A percentile compares a stretch with the other conserved stretches of the same genome.
Evolutionary conservation across 2,113 vertebrate species (phyloP).

Genomic region (Stegastes partitus): DNA sequence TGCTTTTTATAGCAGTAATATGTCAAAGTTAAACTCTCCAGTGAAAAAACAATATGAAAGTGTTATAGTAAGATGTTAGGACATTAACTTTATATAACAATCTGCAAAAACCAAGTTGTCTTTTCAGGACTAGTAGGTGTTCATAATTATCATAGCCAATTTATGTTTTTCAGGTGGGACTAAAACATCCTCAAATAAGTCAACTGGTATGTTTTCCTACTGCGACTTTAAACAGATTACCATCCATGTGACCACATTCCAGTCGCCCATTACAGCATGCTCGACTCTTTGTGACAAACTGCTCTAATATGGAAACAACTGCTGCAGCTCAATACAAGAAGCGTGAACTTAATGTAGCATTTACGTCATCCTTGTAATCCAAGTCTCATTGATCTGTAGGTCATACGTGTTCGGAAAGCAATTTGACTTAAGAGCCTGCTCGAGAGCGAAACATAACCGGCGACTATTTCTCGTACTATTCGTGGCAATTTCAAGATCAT

Average conservation of each 20-base stretch:
- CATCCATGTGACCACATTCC: constrained; percentile 73
- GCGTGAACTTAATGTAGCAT: neutral
- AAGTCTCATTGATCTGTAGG: neutral
- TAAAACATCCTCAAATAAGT: constrained; percentile 18
- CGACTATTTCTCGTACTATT: neutral
- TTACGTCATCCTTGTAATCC: neutral
- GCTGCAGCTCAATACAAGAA: constrained; percentile 8
- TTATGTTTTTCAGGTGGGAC: neutral
- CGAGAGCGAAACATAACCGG: neutral
- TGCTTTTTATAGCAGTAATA: neutral
- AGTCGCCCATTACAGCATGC: constrained; percentile 56
- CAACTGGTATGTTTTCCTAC: constrained; percentile 41
- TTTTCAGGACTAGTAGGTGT: neutral
- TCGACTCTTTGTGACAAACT: constrained; percentile 48
- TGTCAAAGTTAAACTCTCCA: neutral
- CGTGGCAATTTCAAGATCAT: neutral
- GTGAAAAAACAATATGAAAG: neutral
- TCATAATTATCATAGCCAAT: neutral
- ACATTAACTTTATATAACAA: neutral
- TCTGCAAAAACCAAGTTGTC: neutral
- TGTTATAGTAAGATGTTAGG: neutral
- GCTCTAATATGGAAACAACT: constrained; percentile 44
- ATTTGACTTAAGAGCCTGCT: neutral
- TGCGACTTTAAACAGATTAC: constrained; percentile 58
- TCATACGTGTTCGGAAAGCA: constrained; percentile 1